Evolutionary conservation across 2,113 vertebrate species (phyloP), one percentile per base, ranked within the genome.

Genomic region (Beaufortia kweichowensis): DNA sequence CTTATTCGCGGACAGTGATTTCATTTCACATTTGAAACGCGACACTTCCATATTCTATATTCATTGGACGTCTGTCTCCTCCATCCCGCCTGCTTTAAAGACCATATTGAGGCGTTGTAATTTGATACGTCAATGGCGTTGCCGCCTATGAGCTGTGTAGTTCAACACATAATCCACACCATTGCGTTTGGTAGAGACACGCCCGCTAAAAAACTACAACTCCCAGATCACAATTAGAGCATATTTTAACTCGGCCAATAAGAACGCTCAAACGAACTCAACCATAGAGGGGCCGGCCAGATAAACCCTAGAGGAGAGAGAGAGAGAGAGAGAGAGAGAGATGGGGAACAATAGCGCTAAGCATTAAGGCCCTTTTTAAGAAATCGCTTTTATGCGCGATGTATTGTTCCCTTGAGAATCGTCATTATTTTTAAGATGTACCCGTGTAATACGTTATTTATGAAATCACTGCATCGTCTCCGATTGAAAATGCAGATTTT

Each of bases 161-260:
- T 86, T 79, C 77, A 70, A 56, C 75, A 48, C 61, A 81, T 28
- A 65, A 68, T 21, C n/a, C 72, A 84, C 50, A 61, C 77, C 24
- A 53, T 43, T 19, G 59, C 31, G 12, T 31, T 39, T 56, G 41
- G 35, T 17, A 56, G 63, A 85, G 79, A 83, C 82, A 80, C 74
- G 76, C 62, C 79, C 81, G 78, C 65, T 35, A 56, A 82, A 84
- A 83, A 56, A 88, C 85, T 86, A 80, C 87, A 87, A 87, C 56
- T 86, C 84, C 86, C 87, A 70, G 74, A 23, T 46, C 59, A 43
- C 81, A 79, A n/a, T 33, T 76, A 60, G 55, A 24, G 56, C 28
- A 76, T 76, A 82, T 80, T 76, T 78, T 71, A 77, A 76, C 31
- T 56, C 76, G 28, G 74, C 84, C 82, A 85, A 84, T 83, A 75